Base-by-base conservation (phyloP, 1,140 invertebrate genomes). In the Ericerus pela region DNA sequence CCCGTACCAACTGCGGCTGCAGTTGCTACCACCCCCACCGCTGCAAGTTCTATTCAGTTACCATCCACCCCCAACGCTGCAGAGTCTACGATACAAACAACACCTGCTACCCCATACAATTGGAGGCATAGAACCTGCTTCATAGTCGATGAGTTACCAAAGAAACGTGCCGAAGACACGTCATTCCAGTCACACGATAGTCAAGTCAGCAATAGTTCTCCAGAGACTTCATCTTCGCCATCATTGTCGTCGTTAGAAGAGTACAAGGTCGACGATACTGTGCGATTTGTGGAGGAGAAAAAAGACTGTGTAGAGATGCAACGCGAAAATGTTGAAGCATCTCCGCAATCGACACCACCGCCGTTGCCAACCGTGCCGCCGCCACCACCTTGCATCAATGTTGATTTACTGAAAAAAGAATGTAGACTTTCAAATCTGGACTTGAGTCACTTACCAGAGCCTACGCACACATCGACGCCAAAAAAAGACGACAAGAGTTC, bases 401-500 rank as follows among this genome's bases (percentile, higher is more conserved):
- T 47, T 4, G 41, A 47, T 47, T 47, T 14, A 24, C 16, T 47
- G 41, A 38, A 38, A 14, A 47, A 47, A 16, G 26, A 20, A 18
- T 18, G 26, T 47, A 18, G 5, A 8, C 22, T 24, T 47, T 18
- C 22, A 47, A 47, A 18, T 4, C 26, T 47, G 26, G 41, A 47
- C 16, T 5, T 47, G 26, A 47, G 41, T 24, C 14, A 24, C 20
- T 47, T 47, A 47, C 41, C 41, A 47, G 41, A 47, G 2, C 62
- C 63, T 1, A 52, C 60, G 10, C 62, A 63, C 53, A 62, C 61
- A 26, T 64, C 62, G 14, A 63, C 62, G 5, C 63, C 62, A 3
- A 62, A 62, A 53, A 47, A 47, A 47, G 41, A 47, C 4, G 41
- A 47, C 10, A 14, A 24, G 10, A 20, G n/a, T n/a, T n/a, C n/a